Conservation (phyloP, 2,797 vertebrate species). For the Falco concolor region DNA sequence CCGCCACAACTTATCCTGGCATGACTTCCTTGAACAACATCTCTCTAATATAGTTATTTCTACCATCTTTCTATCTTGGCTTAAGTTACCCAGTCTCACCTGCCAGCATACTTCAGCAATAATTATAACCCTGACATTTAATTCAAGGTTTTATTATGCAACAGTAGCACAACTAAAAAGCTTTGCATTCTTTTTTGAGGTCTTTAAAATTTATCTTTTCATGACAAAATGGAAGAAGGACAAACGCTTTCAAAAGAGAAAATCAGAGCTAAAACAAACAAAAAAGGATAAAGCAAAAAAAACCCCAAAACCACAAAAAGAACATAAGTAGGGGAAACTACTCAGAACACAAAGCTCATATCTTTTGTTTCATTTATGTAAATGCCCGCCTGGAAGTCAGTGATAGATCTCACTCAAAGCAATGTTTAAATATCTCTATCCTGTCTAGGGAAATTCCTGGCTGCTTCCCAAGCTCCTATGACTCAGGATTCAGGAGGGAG, state of each 20-base stretch:
- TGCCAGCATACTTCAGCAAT: not conserved
- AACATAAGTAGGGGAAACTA: not conserved
- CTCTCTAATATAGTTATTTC: not conserved
- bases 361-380: not conserved
- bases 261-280: not conserved
- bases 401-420: not conserved
- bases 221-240: not conserved
- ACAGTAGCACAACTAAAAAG: not conserved
- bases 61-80: not conserved
- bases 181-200: not conserved
- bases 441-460: not conserved
- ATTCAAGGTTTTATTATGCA: not conserved
- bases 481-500: not conserved
- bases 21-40: not conserved
- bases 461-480: not conserved
- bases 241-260: not conserved
- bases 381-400: not conserved
- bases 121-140: conserved; percentile 30
- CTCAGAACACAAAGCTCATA: not conserved
- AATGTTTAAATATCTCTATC: not conserved
- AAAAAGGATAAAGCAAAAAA: not conserved
- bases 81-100: not conserved
- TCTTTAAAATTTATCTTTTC: conserved; percentile 13
- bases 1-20: not conserved
- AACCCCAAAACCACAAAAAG: not conserved